Evolutionary conservation across 2,113 vertebrate species (phyloP).

Genomic region (Reinhardtius hippoglossoides): DNA sequence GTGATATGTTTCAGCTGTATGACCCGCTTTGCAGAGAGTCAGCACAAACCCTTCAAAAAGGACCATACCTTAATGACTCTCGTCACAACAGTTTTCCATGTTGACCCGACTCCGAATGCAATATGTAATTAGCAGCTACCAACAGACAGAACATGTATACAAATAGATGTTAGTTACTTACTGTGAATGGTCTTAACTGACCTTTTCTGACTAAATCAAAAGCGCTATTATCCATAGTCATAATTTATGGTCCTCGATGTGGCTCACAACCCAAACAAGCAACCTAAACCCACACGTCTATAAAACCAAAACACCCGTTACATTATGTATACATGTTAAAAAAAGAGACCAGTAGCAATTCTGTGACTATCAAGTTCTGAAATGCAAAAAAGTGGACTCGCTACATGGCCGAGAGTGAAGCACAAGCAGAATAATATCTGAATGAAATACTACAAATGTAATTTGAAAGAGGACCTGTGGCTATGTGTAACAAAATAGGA

Average conservation of each 20-base stretch:
- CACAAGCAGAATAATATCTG: slow-evolving; percentile 24
- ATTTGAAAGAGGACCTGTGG: slow-evolving; percentile 5
- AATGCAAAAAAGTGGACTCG: slow-evolving; percentile 5
- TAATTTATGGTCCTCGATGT: not conserved
- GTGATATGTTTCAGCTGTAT: not conserved
- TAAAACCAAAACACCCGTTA: not conserved
- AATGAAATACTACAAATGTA: slow-evolving; percentile 16
- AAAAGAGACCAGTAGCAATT: slow-evolving; percentile 4
- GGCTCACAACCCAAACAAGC: slow-evolving; percentile 12
- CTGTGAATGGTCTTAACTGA: slow-evolving; percentile 7
- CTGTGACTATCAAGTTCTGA: slow-evolving; percentile 1
- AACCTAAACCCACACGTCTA: slow-evolving; percentile 5
- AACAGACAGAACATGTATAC: slow-evolving; percentile 5
- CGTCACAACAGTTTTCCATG: slow-evolving; percentile 1
- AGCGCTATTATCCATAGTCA: not conserved
- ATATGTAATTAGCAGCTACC: not conserved
- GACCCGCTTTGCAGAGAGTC: not conserved
- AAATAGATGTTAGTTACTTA: slow-evolving; percentile 4
- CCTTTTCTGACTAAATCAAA: not conserved
- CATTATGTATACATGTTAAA: slow-evolving; percentile 13
- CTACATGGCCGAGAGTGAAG: slow-evolving; percentile 14
- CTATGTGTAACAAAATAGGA: slow-evolving; percentile 4
- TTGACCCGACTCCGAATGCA: not conserved
- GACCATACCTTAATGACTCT: not conserved
- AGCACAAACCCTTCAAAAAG: slow-evolving; percentile 22